A percentile compares a stretch with the other conserved stretches of the same genome.
These are phyloP conservation scores for Idaea dimidiata DNA, from an alignment of 2,888 invertebrate genomes.

Conservation along the genomic window DNA sequence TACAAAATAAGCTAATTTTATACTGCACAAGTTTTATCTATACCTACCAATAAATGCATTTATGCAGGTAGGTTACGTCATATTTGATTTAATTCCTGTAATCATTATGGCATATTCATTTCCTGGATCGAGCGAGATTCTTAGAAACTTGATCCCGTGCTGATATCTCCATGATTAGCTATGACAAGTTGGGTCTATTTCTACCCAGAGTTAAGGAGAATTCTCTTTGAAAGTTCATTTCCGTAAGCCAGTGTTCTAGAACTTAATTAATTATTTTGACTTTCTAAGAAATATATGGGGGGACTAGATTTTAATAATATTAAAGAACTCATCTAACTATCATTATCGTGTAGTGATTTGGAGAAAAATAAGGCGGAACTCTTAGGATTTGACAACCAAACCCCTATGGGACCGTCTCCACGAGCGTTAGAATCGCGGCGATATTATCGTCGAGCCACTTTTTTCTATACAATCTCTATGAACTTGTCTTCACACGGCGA, in stretches of 20 bases:
- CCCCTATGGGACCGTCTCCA: no score
- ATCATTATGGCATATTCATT: neutral
- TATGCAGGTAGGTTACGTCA: conserved; percentile 5
- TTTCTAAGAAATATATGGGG: no score
- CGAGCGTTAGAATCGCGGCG: no score
- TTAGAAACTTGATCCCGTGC: neutral
- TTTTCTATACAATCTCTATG: no score
- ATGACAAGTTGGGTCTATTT: neutral
- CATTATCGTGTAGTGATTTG: no score
- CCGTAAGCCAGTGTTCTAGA: neutral
- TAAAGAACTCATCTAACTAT: no score
- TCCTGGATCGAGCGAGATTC: neutral
- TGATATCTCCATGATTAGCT: neutral
- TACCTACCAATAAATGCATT: neutral
- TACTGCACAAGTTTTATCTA: no score
- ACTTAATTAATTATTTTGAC: neutral
- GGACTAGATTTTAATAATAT: no score
- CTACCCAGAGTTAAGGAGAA: neutral
- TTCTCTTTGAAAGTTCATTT: neutral
- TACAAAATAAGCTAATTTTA: neutral
- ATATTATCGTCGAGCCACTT: no score
- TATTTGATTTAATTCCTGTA: neutral
- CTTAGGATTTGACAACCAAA: no score
- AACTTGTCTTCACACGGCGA: no score
- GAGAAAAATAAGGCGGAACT: no score